Evolutionary conservation across 2,113 vertebrate species (phyloP), one percentile per base, ranked within the genome.

Genomic region (Cepphus grylle): DNA sequence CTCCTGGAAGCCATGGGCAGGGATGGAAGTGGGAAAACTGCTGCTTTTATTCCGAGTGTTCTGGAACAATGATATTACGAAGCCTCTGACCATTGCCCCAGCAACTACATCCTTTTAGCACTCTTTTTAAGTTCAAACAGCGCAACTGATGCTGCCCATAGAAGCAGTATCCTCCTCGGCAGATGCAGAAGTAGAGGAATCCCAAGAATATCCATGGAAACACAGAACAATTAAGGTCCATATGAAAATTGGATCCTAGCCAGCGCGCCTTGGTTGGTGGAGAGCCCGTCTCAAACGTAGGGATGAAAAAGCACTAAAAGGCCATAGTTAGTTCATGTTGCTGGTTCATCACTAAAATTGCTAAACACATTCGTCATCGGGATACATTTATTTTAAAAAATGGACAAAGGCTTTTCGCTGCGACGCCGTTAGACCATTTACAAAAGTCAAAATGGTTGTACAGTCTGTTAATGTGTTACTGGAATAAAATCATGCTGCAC

Each of bases 381-480:
- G 79, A 49, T 69, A 52, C 81, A 47, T 94, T 95, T 94, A 7
- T 94, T 67, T 85, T 47, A 88, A 96, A 97, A 97, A 97, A 97
- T 94, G 95, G 92, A 96, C 86, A 88, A 97, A 96, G 62, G 86
- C 91, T 97, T 98, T 98, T 96, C 97, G 86, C 78, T 7, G 3
- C 1, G 12, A 88, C 53, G 73, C 92, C 18, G 42, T 97, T 96
- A 93, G 83, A 83, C 96, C 94, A 96, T 96, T 96, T 85, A 61
- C 86, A 94, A 86, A 97, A 97, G 91, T 97, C 95, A 96, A 18
- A 97, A 93, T 49, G 90, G 88, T 86, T 96, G 92, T 97, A 95
- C 72, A 72, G 97, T 97, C 94, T 96, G 94, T 91, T 98, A 98
- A 98, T 98, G 95, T 96, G 95, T 98, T 98, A 94, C 97, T 98